These are phyloP conservation scores for Latrodectus hesperus DNA, from an alignment of 2,888 invertebrate genomes.

Conservation along the genomic window DNA sequence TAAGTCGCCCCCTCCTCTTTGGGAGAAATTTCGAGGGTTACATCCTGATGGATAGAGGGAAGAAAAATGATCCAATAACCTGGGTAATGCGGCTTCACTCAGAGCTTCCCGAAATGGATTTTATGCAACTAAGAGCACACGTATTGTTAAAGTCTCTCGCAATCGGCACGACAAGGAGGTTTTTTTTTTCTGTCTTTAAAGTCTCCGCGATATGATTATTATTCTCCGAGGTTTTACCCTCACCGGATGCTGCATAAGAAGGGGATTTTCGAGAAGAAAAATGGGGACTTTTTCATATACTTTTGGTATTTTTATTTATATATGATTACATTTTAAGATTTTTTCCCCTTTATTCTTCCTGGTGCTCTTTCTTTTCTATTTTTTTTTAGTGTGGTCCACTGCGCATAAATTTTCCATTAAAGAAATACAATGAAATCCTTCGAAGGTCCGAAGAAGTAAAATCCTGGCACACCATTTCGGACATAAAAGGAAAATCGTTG, in stretches of 20 bases:
- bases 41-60: conserved; percentile 51
- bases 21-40: conserved; percentile 26
- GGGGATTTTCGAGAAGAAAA: conserved; percentile 33
- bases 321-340: background rate
- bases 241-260: no score
- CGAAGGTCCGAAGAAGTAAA: conserved; percentile 37
- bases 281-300: conserved; percentile 40
- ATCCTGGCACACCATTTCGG: conserved; percentile 11
- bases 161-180: conserved; percentile 54
- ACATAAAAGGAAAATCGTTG: conserved; percentile 5
- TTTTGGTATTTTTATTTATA: conserved; percentile 1
- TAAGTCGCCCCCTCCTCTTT: background rate
- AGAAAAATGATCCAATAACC: conserved; percentile 69
- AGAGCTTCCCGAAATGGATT: conserved; percentile 48
- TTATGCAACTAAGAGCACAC: conserved; percentile 48
- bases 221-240: conserved; percentile 29
- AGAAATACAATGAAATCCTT: conserved; percentile 10
- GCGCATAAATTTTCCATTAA: conserved; percentile 55
- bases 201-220: conserved; percentile 64
- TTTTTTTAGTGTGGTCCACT: background rate
- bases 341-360: conserved; percentile 17
- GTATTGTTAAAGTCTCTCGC: conserved; percentile 51
- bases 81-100: conserved; percentile 55
- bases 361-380: background rate
- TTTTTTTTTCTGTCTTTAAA: conserved; percentile 35